Percentiles rank a stretch among this genome's conserved stretches.
Evolutionary conservation across 2,113 vertebrate genomes (phyloP).

Genomic region (Scolopax mira): DNA sequence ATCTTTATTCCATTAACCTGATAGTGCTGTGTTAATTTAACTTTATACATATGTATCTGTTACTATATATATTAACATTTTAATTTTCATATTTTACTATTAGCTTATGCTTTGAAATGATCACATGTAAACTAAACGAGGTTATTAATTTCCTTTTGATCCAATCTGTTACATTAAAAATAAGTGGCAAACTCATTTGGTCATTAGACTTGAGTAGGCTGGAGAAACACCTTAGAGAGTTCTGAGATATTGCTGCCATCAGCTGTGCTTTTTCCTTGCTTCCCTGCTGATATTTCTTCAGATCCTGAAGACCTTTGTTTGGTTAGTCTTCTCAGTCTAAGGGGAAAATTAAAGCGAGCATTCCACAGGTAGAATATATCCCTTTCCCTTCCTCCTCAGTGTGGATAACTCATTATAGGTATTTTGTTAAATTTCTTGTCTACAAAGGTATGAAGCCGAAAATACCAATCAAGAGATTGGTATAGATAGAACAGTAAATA

Average conservation of each 20-base stretch:
- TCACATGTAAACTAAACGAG: not conserved
- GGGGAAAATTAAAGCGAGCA: not conserved
- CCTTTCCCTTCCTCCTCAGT: not conserved
- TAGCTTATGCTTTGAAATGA: not conserved
- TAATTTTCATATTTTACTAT: not conserved
- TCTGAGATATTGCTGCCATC: not conserved
- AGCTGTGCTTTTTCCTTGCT: not conserved
- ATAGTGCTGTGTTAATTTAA: not conserved
- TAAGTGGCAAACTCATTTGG: not conserved
- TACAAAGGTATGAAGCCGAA: not conserved
- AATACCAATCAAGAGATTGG: not conserved
- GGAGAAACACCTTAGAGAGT: not conserved
- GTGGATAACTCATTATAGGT: not conserved
- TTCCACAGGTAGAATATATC: not conserved
- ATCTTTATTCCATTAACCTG: not conserved
- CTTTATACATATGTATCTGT: not conserved
- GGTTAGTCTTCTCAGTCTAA: not conserved
- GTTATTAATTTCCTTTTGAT: not conserved
- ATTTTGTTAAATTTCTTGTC: not conserved
- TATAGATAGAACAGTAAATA: not conserved
- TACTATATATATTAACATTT: not conserved
- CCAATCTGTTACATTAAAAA: not conserved
- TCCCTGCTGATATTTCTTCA: not conserved
- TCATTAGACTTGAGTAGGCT: not conserved
- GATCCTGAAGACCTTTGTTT: not conserved